Conservation (phyloP, 2,888 invertebrate genomes). For the Pseudococcus jackbeardsleyi region DNA sequence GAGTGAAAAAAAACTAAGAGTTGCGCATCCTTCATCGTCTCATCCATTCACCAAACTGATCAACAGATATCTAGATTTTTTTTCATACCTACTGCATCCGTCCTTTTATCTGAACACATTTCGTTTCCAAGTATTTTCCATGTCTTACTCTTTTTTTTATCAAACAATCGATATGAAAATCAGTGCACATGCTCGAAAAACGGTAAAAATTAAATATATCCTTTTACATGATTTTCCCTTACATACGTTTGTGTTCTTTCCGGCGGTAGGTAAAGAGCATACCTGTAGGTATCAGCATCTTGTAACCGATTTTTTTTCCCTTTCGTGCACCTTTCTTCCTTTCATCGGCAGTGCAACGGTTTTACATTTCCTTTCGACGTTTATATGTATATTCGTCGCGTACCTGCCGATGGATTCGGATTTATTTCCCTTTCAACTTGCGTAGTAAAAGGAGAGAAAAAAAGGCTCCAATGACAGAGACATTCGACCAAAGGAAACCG, state of each 20-base stretch:
- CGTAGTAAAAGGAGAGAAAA: neutral
- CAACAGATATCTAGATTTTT: neutral
- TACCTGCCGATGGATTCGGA: neutral
- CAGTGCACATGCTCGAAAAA: slow-evolving; percentile 30
- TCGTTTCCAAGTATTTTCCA: neutral
- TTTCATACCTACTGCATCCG: slow-evolving; percentile 29
- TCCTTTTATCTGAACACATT: slow-evolving; percentile 3
- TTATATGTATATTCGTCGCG: neutral
- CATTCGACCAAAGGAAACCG: neutral
- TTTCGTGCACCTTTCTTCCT: neutral
- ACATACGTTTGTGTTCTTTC: neutral
- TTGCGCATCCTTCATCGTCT: neutral
- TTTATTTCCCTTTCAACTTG: neutral
- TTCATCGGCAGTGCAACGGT: neutral
- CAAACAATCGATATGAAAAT: slow-evolving; percentile 33
- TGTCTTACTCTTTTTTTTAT: neutral
- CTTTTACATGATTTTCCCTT: neutral
- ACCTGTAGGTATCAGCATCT: neutral
- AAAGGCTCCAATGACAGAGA: neutral
- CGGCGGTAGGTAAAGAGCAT: neutral
- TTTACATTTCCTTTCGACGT: slow-evolving; percentile 33
- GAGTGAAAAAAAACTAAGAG: neutral
- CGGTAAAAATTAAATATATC: slow-evolving; percentile 33
- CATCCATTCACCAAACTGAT: neutral
- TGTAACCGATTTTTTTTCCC: slow-evolving; percentile 30